Conservation (phyloP, 2,888 invertebrate species). For the Hanleya hanleyi region DNA sequence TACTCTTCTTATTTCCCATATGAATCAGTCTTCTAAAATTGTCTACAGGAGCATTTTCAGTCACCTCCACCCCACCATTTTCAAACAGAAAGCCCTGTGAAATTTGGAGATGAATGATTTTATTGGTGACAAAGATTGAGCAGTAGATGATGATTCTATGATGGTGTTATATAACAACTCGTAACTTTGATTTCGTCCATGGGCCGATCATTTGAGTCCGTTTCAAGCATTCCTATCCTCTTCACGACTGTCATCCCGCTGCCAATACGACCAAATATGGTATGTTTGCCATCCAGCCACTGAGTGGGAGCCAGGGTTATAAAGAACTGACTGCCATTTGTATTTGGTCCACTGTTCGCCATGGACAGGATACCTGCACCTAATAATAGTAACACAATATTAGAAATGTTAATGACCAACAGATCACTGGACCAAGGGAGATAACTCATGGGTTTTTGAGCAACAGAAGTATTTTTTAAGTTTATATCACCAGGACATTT, state of each 20-base stretch:
- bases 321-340: constrained; percentile 99
- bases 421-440: neutral
- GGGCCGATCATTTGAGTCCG: constrained; percentile 93
- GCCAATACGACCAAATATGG: constrained; percentile 93
- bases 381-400: constrained; percentile 54
- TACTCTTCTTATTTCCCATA: too few relatives aligned
- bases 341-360: constrained; percentile 98
- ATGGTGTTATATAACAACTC: constrained; percentile 54
- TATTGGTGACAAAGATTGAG: too few relatives aligned
- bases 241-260: constrained; percentile 93
- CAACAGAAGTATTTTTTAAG: too few relatives aligned
- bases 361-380: constrained; percentile 92
- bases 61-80: too few relatives aligned
- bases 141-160: too few relatives aligned
- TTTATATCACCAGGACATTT: too few relatives aligned
- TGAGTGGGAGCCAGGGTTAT: constrained; percentile 97
- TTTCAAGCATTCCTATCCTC: constrained; percentile 94
- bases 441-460: neutral
- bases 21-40: too few relatives aligned
- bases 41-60: too few relatives aligned
- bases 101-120: too few relatives aligned
- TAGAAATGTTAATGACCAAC: neutral
- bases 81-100: too few relatives aligned
- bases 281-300: constrained; percentile 98
- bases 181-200: constrained; percentile 75